phyloP scores from a whole-genome alignment of 2,113 vertebrate species.

The Lathamus discolor region DNA sequence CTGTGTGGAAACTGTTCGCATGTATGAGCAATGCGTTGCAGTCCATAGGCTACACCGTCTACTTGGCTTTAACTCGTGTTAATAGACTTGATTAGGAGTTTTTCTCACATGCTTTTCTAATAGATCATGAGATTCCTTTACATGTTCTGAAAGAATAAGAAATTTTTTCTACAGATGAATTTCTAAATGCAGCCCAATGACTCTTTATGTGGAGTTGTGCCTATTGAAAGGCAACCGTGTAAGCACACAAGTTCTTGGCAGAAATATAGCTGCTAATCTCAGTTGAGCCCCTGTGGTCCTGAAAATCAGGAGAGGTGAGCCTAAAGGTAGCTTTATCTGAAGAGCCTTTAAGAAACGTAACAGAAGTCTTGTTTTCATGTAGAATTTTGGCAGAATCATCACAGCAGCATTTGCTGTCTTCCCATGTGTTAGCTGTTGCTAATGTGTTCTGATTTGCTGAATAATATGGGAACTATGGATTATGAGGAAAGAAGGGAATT shows the following conservation, averaged over 20 bases:
- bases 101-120: background rate
- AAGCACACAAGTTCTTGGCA: background rate
- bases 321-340: background rate
- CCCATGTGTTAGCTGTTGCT: background rate
- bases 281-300: background rate
- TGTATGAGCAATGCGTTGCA: rapidly evolving
- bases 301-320: background rate
- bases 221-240: background rate
- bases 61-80: background rate
- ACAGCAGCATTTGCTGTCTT: background rate
- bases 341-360: background rate
- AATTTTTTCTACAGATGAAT: background rate
- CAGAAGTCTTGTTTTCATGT: background rate
- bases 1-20: background rate
- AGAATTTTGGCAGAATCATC: background rate
- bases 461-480: background rate
- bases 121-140: background rate
- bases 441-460: background rate
- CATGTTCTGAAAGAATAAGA: background rate
- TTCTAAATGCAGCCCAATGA: background rate
- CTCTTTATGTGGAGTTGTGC: background rate
- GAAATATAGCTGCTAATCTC: background rate
- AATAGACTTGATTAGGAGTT: background rate
- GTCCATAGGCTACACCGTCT: background rate
- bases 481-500: background rate